phyloP scores from a whole-genome alignment of 2,888 invertebrate genomes.

The Drosophila fungiperda region DNA sequence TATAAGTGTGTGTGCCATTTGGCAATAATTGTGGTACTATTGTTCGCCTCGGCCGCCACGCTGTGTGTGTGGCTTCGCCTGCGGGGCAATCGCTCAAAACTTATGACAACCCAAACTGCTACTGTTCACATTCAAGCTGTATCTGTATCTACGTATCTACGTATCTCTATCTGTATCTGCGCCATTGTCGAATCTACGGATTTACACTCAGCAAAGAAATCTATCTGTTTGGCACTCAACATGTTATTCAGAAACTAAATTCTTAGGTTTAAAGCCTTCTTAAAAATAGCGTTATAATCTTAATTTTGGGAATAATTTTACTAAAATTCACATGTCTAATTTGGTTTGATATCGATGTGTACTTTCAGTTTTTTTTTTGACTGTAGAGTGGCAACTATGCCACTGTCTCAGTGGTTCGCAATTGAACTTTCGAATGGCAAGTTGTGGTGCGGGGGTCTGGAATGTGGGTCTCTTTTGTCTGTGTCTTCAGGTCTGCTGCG shows the following conservation, averaged over 20 bases:
- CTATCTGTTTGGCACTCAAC: neutral
- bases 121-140: constrained; percentile 66
- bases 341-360: too few relatives aligned
- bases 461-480: constrained; percentile 44
- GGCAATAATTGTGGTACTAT: constrained; percentile 78
- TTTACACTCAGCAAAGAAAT: neutral
- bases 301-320: too few relatives aligned
- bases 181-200: constrained; percentile 8
- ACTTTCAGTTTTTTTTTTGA: neutral
- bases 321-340: too few relatives aligned
- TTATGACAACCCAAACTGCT: constrained; percentile 81
- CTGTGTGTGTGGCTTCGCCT: constrained; percentile 79
- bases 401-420: constrained; percentile 23
- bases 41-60: constrained; percentile 65
- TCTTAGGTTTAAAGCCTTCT: neutral
- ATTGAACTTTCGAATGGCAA: constrained; percentile 66
- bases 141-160: constrained; percentile 34
- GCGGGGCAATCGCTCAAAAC: constrained; percentile 82
- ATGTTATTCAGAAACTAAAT: neutral
- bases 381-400: constrained; percentile 9
- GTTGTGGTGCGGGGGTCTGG: constrained; percentile 39
- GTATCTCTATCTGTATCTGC: constrained; percentile 20
- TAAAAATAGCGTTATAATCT: too few relatives aligned
- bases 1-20: constrained; percentile 49
- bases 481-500: constrained; percentile 24